Evolutionary conservation across 92 coral and sea anemone species (phyloP), one percentile per base, ranked within the genome.

Genomic region (Palythoa grandiflora): DNA sequence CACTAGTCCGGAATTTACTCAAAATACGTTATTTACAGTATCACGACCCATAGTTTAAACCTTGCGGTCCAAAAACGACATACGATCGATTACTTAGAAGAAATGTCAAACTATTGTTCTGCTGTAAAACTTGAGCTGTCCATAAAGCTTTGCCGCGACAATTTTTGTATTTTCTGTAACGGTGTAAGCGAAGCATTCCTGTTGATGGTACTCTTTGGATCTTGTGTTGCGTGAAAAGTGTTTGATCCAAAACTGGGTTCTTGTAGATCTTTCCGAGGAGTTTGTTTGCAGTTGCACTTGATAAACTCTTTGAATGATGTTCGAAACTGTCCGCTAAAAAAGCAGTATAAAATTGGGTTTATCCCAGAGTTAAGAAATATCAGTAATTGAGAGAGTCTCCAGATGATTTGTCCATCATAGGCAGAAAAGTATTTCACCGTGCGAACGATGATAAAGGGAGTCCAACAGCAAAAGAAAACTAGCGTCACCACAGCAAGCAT

Each of bases 401-500:
- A 95, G n/a, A 91, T 75, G 37, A 77, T 89, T 38, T 79, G 70
- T 1, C 94, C 98, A 16, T 88, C 89, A 88, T 93, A 95, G 17
- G 75, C 93, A 71, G 87, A 74, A 65, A 87, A 95, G 68, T 95
- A 93, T 11, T 94, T 88, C 65, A 95, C 84, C 9, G 96, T 94
- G 1, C 98, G 94, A 72, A 95, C 93, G 8, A 83, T 36, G 13
- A 95, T 93, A 39, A 95, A 95, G 0, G 98, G 98, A 2, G 98
- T 84, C 98, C 96, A 95, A 71, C 98, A 95, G 37, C 87, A 90
- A 65, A 95, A 93, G 63, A 95, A 95, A 40, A 89, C 87, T 0
- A 95, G 78, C 0, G 98, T 95, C 10, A 95, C 98, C 1, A 93
- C 96, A 11, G 98, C 98, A 44, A 95, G 84, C 98, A 95, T 95